phyloP scores from a whole-genome alignment of 64 coral and sea anemone genomes.

The Anthopleura sola region DNA sequence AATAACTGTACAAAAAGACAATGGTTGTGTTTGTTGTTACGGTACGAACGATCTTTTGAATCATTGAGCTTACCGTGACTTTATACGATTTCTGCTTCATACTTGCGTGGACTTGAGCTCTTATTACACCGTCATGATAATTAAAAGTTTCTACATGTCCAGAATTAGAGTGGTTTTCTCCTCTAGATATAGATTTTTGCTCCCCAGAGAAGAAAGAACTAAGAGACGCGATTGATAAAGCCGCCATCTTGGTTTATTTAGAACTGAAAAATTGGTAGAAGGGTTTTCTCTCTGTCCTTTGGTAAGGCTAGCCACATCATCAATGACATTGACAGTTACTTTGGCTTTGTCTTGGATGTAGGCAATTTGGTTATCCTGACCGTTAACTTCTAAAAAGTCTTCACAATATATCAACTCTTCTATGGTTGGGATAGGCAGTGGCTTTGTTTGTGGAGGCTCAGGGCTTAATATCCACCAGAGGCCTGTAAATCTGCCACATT shows the following conservation, averaged over 20 bases:
- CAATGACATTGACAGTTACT: background rate
- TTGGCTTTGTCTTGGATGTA: background rate
- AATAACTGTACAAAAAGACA: no score
- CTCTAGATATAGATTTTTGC: slow-evolving; percentile 7
- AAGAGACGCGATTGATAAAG: slow-evolving; percentile 17
- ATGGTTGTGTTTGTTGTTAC: no score
- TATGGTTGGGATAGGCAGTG: slow-evolving; percentile 28
- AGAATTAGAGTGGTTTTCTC: slow-evolving; percentile 33
- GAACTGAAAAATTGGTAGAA: slow-evolving; percentile 14
- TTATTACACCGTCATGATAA: slow-evolving; percentile 12
- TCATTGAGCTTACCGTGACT: slow-evolving; percentile 21
- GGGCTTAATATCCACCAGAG: slow-evolving; percentile 33
- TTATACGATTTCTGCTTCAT: slow-evolving; percentile 36
- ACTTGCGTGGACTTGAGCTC: slow-evolving; percentile 21
- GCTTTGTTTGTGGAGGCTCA: background rate
- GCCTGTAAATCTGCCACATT: slow-evolving; percentile 16
- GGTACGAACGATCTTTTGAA: no score
- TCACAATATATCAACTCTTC: slow-evolving; percentile 21
- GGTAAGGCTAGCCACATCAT: background rate
- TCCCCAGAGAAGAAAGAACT: slow-evolving; percentile 41
- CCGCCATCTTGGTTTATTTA: slow-evolving; percentile 51
- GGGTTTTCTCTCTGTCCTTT: slow-evolving; percentile 25
- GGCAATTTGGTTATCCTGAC: background rate
- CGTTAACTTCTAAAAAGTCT: slow-evolving; percentile 8
- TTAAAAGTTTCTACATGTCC: slow-evolving; percentile 15